Evolutionary conservation across 2,888 invertebrate species (phyloP), one percentile per base, ranked within the genome.

Genomic region (Crioceris asparagi): DNA sequence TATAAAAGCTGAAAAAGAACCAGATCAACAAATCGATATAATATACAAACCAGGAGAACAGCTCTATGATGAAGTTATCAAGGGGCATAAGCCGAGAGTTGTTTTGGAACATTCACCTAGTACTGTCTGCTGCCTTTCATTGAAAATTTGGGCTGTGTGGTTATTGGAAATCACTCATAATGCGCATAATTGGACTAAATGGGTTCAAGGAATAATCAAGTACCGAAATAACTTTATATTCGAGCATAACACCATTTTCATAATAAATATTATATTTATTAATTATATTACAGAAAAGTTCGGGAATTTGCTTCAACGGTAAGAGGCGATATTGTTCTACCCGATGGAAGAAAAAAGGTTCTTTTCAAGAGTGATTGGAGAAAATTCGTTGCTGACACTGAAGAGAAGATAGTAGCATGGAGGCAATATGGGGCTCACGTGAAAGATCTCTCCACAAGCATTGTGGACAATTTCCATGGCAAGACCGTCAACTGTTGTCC

Each of bases 101-200:
- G 46, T 53, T 1, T 47, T 50, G 21, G 59, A 60, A 40, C 62
- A 62, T 41, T 44, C 51, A 2, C 57, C 60, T 1, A 54, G 55
- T 36, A 54, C 53, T 1, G 55, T 61, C 10, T 62, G 62, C 34
- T 62, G 61, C 38, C 46, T 61, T 23, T 58, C 61, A 1, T 43
- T 62, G 17, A 62, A 62, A 45, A 55, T 57, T 4, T 62, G 60
- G 61, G 59, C 61, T 1, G 55, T 54, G 1, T 62, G 61, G 61
- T 37, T 61, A 11, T 36, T 59, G 15, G 59, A 62, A 45, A 58
- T 62, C 32, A 57, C 60, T 4, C 55, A 57, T 37, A 62, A 61
- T 36, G 59, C 61, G 4, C 58, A 60, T 35, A 55, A 49, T 17
- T 62, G 62, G 62, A 62, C 60, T 6, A 53, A 51, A 39, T 62